A percentile compares a stretch with the other conserved stretches of the same genome.
These are phyloP conservation scores for Manis javanica DNA, from an alignment of 2,797 vertebrate species.

Conservation along the genomic window DNA sequence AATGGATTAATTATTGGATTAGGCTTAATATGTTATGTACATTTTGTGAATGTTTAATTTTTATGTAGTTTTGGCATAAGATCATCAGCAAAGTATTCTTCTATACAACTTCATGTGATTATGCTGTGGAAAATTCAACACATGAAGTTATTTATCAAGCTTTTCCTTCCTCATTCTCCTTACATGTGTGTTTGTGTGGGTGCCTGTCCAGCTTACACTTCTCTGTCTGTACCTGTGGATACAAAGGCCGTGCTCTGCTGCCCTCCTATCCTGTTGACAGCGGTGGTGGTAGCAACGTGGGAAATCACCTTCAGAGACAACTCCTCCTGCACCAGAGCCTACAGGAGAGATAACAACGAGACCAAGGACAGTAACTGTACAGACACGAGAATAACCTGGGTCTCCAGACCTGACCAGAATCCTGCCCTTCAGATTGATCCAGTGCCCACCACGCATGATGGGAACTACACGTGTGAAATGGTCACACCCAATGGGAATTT, in stretches of 20 bases:
- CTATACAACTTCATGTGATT: too few species aligned
- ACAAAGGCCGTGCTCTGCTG: slow-evolving; percentile 29
- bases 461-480: slow-evolving; percentile 62
- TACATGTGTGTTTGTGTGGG: neutral
- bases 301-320: neutral
- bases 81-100: too few species aligned
- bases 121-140: neutral
- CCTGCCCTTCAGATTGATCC: too few species aligned
- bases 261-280: accelerated
- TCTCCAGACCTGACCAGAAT: neutral
- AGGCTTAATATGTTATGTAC: too few species aligned
- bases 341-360: neutral
- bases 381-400: slow-evolving; percentile 65
- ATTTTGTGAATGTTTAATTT: too few species aligned
- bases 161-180: neutral
- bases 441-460: too few species aligned
- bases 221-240: accelerated
- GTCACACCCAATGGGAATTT: neutral
- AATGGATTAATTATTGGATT: too few species aligned
- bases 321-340: neutral
- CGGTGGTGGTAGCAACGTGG: neutral
- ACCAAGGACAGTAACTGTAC: slow-evolving; percentile 52
- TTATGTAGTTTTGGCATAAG: too few species aligned
- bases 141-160: neutral
- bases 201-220: neutral